A percentile compares a stretch with the other conserved stretches of the same genome.
Conservation (phyloP, 2,113 vertebrate genomes). For the Ptilorrhoa leucosticta region DNA sequence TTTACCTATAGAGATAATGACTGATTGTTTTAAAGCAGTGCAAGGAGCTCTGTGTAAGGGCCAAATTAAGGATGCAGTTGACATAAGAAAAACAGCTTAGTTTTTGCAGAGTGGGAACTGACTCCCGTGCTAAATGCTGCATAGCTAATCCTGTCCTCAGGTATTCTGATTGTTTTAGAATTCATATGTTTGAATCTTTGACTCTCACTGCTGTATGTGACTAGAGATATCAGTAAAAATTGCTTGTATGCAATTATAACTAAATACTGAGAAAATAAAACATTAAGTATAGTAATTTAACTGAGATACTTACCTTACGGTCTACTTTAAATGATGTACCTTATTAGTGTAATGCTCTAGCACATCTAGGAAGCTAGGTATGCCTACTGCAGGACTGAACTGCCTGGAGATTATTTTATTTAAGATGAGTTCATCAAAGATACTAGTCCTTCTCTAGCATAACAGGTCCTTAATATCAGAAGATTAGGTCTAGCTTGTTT, state of each 20-base stretch:
- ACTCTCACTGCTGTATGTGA: background rate
- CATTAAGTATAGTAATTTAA: background rate
- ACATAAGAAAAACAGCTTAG: background rate
- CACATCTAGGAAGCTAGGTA: background rate
- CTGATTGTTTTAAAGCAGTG: background rate
- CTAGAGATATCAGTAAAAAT: background rate
- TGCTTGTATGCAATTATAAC: background rate
- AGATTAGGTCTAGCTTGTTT: background rate
- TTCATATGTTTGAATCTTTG: background rate
- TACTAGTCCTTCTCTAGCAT: background rate
- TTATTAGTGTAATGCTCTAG: background rate
- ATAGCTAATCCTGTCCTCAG: background rate
- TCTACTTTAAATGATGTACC: background rate
- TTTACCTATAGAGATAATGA: background rate
- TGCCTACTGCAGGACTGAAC: background rate
- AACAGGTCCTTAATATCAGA: background rate
- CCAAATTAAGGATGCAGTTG: background rate
- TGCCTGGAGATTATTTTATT: background rate
- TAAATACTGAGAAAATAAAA: background rate
- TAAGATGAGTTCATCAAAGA: background rate
- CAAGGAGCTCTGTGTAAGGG: background rate
- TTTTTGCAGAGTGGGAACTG: background rate
- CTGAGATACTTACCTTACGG: background rate
- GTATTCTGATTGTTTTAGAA: background rate
- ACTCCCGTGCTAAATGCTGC: background rate